A percentile compares a stretch with the other conserved stretches of the same genome.
Conservation (phyloP, 2,113 vertebrate genomes). For the Cromileptes altivelis region DNA sequence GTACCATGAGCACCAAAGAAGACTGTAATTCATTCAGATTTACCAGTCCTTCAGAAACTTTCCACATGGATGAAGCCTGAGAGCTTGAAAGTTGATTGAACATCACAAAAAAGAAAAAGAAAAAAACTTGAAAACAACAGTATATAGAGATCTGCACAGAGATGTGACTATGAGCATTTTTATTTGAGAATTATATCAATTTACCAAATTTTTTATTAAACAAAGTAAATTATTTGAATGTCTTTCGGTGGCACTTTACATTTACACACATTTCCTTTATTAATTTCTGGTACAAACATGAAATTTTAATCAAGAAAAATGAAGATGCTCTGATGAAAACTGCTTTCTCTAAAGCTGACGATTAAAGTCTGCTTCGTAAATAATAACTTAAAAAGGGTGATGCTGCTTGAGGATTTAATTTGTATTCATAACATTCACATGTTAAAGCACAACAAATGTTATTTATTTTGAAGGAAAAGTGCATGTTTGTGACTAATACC, state of each 20-base stretch:
- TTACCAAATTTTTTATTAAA: not conserved
- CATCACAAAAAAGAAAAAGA: not conserved
- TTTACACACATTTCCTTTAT: slow-evolving; percentile 22
- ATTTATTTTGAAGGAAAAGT: not conserved
- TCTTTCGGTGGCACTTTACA: slow-evolving; percentile 15
- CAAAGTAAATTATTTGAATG: not conserved
- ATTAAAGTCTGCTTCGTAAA: not conserved
- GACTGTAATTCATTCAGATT: no score
- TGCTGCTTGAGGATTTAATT: not conserved
- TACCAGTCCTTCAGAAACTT: not conserved
- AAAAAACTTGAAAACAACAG: not conserved
- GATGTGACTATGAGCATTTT: slow-evolving; percentile 18
- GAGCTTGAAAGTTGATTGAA: slow-evolving; percentile 17
- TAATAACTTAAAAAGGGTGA: not conserved
- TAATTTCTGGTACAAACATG: not conserved
- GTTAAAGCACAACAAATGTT: not conserved
- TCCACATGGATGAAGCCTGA: slow-evolving; percentile 44
- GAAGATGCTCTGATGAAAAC: not conserved
- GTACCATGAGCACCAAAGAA: no score
- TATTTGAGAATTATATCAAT: slow-evolving; percentile 39
- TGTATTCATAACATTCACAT: slow-evolving; percentile 11
- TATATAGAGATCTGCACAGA: not conserved
- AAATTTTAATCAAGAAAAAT: not conserved
- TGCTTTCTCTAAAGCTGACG: no score
- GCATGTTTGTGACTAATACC: not conserved